Evolutionary conservation across 2,888 invertebrate species (phyloP).

Genomic region (Amiota communis): DNA sequence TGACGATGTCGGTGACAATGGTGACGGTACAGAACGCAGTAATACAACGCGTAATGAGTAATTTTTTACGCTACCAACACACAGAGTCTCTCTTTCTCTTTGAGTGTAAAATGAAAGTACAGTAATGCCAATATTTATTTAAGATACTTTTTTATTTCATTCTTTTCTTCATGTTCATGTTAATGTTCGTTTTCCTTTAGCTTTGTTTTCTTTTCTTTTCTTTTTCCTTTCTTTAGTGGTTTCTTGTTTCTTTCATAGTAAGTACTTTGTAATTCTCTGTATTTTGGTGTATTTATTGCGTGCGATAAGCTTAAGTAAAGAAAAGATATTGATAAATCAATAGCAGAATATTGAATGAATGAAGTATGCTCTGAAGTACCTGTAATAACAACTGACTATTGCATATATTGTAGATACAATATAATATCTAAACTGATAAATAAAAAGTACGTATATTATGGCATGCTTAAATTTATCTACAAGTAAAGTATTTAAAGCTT

Average conservation of each 20-base stretch:
- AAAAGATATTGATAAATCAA: neutral
- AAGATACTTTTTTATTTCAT: conserved; percentile 11
- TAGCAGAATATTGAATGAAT: conserved; percentile 22
- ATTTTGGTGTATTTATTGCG: neutral
- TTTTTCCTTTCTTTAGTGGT: neutral
- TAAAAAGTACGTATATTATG: no score
- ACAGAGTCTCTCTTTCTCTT: neutral
- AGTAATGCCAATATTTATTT: conserved; percentile 27
- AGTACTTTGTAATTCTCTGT: no score
- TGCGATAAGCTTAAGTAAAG: conserved; percentile 16
- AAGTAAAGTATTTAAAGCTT: no score
- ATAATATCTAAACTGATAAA: no score
- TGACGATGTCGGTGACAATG: conserved; percentile 10
- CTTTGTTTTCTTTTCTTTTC: neutral
- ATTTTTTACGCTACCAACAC: neutral
- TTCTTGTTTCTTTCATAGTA: no score
- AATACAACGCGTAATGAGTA: conserved; percentile 15
- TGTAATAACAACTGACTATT: no score
- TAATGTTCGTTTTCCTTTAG: neutral
- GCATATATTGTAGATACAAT: no score
- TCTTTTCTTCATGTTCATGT: conserved; percentile 1
- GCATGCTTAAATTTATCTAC: no score
- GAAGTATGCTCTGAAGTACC: no score
- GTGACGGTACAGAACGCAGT: neutral
- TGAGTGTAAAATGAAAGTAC: conserved; percentile 12